A percentile compares a stretch with the other conserved stretches of the same genome.
phyloP scores from a whole-genome alignment of 1,140 invertebrate genomes.

The Conus ventricosus region DNA sequence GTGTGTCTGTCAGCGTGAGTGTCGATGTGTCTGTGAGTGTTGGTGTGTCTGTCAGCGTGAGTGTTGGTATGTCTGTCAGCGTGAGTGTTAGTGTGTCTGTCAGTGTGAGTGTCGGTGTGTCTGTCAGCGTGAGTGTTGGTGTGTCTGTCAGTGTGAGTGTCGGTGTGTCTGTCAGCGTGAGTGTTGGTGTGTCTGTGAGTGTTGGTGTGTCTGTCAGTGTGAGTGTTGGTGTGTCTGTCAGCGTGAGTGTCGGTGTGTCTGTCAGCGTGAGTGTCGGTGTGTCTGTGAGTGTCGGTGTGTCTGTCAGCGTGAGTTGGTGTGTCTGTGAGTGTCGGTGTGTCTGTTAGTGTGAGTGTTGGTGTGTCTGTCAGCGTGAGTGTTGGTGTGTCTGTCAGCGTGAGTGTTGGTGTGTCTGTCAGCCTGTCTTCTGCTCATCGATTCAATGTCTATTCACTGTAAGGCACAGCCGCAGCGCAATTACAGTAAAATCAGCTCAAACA shows the following conservation, averaged over 20 bases:
- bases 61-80: background rate
- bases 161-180: no score
- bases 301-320: background rate
- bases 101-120: no score
- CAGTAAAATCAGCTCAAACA: no score
- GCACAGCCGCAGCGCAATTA: no score
- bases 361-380: background rate
- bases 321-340: slow-evolving; percentile 11
- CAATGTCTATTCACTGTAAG: no score
- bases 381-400: background rate
- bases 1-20: background rate
- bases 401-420: background rate
- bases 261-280: background rate
- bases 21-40: slow-evolving; percentile 7
- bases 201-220: no score
- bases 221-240: background rate
- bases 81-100: no score
- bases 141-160: no score
- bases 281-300: background rate
- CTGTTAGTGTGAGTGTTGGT: background rate
- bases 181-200: no score
- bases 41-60: background rate
- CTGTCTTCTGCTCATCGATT: no score
- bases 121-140: no score
- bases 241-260: background rate